A percentile compares a stretch with the other conserved stretches of the same genome.
Evolutionary conservation across 2,797 vertebrate genomes (phyloP).

Genomic region (Buphagus erythrorhynchus): DNA sequence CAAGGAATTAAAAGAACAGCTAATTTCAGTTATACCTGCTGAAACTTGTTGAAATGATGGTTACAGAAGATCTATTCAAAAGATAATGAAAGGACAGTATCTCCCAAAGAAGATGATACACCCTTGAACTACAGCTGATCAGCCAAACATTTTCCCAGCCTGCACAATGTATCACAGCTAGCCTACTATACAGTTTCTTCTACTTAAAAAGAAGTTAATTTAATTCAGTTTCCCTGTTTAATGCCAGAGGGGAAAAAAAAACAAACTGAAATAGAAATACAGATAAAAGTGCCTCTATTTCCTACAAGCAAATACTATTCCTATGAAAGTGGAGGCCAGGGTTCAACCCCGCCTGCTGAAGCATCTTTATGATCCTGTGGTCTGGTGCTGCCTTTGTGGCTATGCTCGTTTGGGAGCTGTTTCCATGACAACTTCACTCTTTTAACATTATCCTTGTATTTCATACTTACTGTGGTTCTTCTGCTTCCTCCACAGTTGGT

Average conservation of each 20-base stretch:
- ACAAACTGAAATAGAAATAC: background rate
- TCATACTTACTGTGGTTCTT: background rate
- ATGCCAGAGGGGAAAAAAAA: background rate
- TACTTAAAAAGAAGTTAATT: background rate
- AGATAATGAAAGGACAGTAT: background rate
- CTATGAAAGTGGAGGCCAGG: background rate
- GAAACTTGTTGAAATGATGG: background rate
- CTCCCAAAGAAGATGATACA: background rate
- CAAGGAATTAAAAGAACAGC: background rate
- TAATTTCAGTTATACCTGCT: background rate
- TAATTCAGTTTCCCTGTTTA: background rate
- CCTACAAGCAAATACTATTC: background rate
- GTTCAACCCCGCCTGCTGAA: background rate
- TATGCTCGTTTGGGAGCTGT: slow-evolving; percentile 5
- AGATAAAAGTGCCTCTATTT: background rate
- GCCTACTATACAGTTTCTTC: background rate
- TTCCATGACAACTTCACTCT: slow-evolving; percentile 57
- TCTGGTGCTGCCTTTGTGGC: slow-evolving; percentile 10
- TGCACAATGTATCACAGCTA: background rate
- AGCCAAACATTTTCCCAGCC: background rate
- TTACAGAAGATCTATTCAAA: background rate
- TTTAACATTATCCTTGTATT: slow-evolving; percentile 11
- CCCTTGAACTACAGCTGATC: background rate
- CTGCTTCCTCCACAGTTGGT: slow-evolving; percentile 27
- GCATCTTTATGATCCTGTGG: background rate